These are phyloP conservation scores for Mastacembelus armatus DNA, from an alignment of 2,797 vertebrate species.

Conservation along the genomic window DNA sequence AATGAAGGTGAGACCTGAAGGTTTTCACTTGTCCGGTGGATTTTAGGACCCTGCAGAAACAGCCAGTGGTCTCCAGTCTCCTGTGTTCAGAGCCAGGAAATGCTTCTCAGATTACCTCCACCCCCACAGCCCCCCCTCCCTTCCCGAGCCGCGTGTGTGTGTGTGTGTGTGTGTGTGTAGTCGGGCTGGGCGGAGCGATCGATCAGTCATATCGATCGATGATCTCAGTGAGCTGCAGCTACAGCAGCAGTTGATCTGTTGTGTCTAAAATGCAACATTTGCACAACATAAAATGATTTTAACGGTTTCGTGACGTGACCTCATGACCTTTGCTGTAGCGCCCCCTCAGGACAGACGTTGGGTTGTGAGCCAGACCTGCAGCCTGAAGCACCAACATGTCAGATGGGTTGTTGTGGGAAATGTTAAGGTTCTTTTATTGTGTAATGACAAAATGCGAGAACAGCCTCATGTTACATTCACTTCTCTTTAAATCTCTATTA, in stretches of 20 bases:
- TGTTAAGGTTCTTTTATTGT: too few species aligned
- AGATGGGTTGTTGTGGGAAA: too few species aligned
- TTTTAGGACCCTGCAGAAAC: slow-evolving; percentile 45
- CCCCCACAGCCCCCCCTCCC: too few species aligned
- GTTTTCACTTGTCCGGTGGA: not conserved
- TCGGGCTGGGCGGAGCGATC: too few species aligned
- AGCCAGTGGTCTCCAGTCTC: slow-evolving; percentile 1
- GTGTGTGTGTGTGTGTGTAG: not conserved
- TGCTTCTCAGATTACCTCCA: slow-evolving; percentile 47
- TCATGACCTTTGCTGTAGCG: too few species aligned
- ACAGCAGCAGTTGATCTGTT: slow-evolving; percentile 27
- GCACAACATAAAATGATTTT: not conserved
- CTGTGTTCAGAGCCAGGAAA: slow-evolving; percentile 64
- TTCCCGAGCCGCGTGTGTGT: slow-evolving; percentile 11
- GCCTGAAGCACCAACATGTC: too few species aligned
- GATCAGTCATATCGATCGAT: slow-evolving; percentile 21
- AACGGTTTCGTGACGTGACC: not conserved
- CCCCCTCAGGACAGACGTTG: too few species aligned
- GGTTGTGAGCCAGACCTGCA: too few species aligned
- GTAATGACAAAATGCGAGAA: too few species aligned
- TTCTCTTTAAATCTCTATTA: too few species aligned
- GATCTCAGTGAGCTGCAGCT: slow-evolving; percentile 4
- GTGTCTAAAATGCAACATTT: not conserved
- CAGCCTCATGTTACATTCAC: too few species aligned
- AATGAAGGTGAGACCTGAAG: not conserved